These are phyloP conservation scores for Elephas maximus DNA, from an alignment of 2,113 vertebrate species.

Conservation along the genomic window DNA sequence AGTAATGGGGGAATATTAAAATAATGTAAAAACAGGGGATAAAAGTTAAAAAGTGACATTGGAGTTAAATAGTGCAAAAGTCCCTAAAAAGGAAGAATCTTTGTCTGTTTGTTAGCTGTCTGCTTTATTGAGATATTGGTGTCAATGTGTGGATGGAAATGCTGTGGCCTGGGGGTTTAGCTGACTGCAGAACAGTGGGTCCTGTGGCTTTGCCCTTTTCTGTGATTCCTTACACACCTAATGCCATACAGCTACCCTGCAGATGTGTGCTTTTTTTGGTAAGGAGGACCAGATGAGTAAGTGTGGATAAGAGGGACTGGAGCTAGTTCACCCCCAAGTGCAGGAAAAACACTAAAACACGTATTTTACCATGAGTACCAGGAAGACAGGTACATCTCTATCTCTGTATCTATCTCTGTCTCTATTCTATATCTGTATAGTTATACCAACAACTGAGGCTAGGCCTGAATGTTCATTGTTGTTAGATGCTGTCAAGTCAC, in stretches of 20 bases:
- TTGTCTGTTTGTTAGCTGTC: neutral
- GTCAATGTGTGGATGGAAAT: neutral
- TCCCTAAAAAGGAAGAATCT: neutral
- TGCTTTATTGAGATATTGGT: neutral
- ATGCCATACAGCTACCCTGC: neutral
- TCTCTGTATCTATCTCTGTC: neutral
- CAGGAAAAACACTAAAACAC: neutral
- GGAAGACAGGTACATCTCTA: neutral
- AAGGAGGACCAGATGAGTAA: neutral
- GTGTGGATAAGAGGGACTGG: neutral
- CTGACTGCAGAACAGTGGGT: neutral
- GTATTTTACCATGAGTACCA: neutral
- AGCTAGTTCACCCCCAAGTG: neutral
- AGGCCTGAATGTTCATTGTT: neutral
- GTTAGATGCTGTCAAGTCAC: neutral
- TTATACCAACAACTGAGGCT: neutral
- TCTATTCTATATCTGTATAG: neutral
- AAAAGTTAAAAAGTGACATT: neutral
- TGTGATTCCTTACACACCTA: neutral
- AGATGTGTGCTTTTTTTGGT: neutral
- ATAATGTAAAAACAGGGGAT: neutral
- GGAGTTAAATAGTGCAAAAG: neutral
- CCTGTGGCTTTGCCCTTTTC: neutral
- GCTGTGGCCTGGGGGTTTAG: neutral
- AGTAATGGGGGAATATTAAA: neutral